phyloP scores from a whole-genome alignment of 2,888 invertebrate species.

The Drosophila meridionalis region DNA sequence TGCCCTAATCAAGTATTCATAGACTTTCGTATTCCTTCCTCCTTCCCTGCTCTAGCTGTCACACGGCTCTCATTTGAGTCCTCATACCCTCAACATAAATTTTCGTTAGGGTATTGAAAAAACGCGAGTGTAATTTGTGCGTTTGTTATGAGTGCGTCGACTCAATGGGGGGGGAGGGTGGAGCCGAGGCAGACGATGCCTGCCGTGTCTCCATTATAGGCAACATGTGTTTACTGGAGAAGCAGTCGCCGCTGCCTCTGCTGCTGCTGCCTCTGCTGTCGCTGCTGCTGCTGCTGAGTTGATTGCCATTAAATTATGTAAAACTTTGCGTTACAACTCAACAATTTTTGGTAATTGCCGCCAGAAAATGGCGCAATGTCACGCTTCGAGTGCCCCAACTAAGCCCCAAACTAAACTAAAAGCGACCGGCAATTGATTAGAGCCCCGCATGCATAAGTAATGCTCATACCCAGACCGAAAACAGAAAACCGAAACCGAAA shows the following conservation, averaged over 20 bases:
- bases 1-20: background rate
- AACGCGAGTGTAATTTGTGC: slow-evolving; percentile 46
- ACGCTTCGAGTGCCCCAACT: slow-evolving; percentile 64
- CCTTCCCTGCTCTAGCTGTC: background rate
- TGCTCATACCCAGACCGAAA: slow-evolving; percentile 18
- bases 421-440: slow-evolving; percentile 75
- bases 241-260: background rate
- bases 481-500: background rate
- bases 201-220: slow-evolving; percentile 34
- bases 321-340: slow-evolving; percentile 69
- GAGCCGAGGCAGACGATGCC: background rate
- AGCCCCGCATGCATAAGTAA: slow-evolving; percentile 58
- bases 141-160: slow-evolving; percentile 57
- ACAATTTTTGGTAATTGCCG: slow-evolving; percentile 74
- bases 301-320: slow-evolving; percentile 80
- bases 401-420: slow-evolving; percentile 53
- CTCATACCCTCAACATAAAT: background rate
- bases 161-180: background rate
- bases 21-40: background rate
- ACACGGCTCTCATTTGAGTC: background rate
- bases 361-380: slow-evolving; percentile 77
- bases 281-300: slow-evolving; percentile 42
- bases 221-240: slow-evolving; percentile 42
- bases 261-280: slow-evolving; percentile 27
- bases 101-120: slow-evolving; percentile 5